phyloP scores from a whole-genome alignment of 2,113 vertebrate genomes.

The Grantiella picta region DNA sequence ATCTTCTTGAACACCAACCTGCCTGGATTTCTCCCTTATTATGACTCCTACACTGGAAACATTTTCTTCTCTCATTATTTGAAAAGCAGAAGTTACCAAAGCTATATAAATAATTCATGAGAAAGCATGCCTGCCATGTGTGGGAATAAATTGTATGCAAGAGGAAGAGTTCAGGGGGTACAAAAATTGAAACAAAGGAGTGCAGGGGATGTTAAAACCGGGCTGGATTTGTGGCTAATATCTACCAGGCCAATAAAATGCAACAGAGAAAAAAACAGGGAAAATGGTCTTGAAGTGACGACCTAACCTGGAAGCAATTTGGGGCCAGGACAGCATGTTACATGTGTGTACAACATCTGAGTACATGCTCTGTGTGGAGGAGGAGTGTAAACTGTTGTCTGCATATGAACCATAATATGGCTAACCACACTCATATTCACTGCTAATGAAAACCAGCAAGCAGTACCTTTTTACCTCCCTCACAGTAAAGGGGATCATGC shows the following conservation, averaged over 20 bases:
- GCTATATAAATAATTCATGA: conserved; percentile 54
- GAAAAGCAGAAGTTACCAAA: conserved; percentile 41
- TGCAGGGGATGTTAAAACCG: neutral
- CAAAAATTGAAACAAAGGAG: conserved; percentile 43
- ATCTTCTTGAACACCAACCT: conserved; percentile 8
- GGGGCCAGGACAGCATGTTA: neutral
- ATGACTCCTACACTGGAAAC: conserved; percentile 37
- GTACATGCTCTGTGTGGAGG: neutral
- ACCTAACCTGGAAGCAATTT: conserved; percentile 44
- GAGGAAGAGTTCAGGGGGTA: conserved; percentile 14
- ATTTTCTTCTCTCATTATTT: conserved; percentile 31
- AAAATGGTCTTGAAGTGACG: neutral
- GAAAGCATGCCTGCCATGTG: conserved; percentile 20
- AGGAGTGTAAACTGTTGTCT: neutral
- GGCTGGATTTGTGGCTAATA: conserved; percentile 19
- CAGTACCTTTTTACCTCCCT: neutral
- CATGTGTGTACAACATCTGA: neutral
- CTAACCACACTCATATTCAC: neutral
- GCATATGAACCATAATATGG: neutral
- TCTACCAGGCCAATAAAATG: neutral
- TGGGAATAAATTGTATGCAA: conserved; percentile 31
- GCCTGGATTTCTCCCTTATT: conserved; percentile 31
- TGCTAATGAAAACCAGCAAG: neutral
- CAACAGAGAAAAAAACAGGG: neutral
- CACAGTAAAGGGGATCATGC: neutral